A percentile compares a stretch with the other conserved stretches of the same genome.
phyloP scores from a whole-genome alignment of 2,113 vertebrate genomes.

The Sorex fumeus region DNA sequence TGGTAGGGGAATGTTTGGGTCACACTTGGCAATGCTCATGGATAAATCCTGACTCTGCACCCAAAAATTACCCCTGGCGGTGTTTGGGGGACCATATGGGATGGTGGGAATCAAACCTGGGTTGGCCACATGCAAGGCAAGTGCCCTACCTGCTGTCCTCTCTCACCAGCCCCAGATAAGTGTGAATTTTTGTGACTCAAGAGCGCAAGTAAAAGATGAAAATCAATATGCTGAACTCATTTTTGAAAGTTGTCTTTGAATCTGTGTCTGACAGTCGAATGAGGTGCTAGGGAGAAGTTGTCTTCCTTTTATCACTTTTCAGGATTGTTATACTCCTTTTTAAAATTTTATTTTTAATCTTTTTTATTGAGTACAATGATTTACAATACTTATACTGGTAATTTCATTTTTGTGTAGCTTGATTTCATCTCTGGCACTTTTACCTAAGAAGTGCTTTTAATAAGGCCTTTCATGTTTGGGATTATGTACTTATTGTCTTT shows the following conservation, averaged over 20 bases:
- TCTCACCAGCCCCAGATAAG: too few relatives aligned
- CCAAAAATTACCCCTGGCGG: too few relatives aligned
- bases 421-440: background rate
- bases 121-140: too few relatives aligned
- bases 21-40: too few relatives aligned
- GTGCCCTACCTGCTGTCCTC: too few relatives aligned
- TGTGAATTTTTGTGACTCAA: constrained; percentile 9
- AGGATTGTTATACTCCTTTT: background rate
- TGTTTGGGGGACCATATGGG: too few relatives aligned
- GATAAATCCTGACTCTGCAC: too few relatives aligned
- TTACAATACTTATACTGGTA: too few relatives aligned
- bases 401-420: background rate
- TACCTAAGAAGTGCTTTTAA: background rate
- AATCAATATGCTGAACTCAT: background rate
- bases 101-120: too few relatives aligned
- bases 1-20: too few relatives aligned
- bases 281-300: background rate
- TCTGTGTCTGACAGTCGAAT: background rate
- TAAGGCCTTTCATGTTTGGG: background rate
- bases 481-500: background rate
- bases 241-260: constrained; percentile 29
- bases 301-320: background rate
- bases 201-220: constrained; percentile 11
- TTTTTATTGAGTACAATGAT: too few relatives aligned
- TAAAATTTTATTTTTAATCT: too few relatives aligned